Conservation (phyloP, 2,797 vertebrate genomes). For the Cheirogaleus major region DNA sequence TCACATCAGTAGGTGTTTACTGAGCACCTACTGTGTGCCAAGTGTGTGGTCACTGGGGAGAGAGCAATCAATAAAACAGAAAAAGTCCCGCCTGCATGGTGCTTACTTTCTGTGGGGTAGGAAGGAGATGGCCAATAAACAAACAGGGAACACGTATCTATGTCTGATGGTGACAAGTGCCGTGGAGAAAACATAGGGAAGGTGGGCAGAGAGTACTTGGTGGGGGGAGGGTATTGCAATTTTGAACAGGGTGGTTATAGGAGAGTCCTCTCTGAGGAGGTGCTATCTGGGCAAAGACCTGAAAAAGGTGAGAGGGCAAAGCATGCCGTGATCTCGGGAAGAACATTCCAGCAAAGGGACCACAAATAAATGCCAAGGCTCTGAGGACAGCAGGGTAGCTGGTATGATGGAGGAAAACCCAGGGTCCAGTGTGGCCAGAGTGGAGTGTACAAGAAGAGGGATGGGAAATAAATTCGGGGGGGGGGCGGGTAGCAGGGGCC, state of each 20-base stretch:
- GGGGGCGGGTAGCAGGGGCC: background rate
- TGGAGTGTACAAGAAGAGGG: background rate
- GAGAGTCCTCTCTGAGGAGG: background rate
- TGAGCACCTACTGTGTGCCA: background rate
- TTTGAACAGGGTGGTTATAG: background rate
- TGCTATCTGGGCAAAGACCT: background rate
- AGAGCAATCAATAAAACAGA: background rate
- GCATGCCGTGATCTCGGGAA: background rate
- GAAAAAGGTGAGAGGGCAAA: background rate
- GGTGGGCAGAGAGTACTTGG: background rate
- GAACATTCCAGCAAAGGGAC: background rate
- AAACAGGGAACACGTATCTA: background rate
- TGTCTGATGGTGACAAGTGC: background rate
- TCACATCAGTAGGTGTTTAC: background rate
- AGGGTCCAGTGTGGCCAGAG: background rate
- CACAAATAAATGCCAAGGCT: background rate
- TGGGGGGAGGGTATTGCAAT: fast-evolving
- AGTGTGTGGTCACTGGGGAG: background rate
- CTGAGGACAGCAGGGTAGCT: background rate
- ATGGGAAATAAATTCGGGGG: too few species aligned
- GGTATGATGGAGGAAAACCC: background rate
- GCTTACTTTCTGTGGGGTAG: background rate
- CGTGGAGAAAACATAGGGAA: fast-evolving
- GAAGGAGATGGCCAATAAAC: background rate
- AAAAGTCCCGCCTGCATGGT: background rate